A percentile compares a stretch with the other conserved stretches of the same genome.
Conservation (phyloP, 2,113 vertebrate genomes). For the Circaetus cinerascens region DNA sequence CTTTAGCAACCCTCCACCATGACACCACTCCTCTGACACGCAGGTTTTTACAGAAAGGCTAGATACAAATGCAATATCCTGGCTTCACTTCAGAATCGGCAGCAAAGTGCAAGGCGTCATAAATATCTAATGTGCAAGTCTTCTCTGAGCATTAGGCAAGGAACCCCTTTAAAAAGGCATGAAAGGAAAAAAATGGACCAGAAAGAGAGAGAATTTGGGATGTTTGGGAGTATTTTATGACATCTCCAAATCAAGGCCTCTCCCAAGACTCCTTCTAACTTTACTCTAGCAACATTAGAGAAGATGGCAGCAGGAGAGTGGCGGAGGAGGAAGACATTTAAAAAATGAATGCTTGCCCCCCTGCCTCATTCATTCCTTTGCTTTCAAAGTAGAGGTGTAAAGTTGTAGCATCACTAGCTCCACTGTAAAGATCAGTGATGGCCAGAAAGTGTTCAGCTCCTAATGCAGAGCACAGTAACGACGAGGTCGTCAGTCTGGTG, state of each 20-base stretch:
- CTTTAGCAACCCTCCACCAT: not conserved
- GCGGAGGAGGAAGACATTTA: not conserved
- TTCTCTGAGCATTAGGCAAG: not conserved
- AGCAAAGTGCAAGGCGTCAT: not conserved
- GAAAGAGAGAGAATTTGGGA: not conserved
- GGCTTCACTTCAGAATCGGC: not conserved
- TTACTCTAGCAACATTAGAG: not conserved
- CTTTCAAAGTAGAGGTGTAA: not conserved
- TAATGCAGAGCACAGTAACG: not conserved
- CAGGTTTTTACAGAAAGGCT: not conserved
- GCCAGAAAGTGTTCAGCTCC: not conserved
- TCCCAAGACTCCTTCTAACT: not conserved
- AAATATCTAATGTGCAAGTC: not conserved
- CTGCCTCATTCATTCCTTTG: not conserved
- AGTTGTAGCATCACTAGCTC: not conserved
- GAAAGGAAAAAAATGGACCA: not conserved
- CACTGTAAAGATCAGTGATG: not conserved
- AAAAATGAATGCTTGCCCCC: not conserved
- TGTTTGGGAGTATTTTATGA: not conserved
- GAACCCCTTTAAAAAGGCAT: not conserved
- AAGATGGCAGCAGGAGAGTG: not conserved
- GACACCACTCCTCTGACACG: not conserved
- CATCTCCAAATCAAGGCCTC: not conserved
- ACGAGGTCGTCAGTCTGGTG: rapidly evolving
- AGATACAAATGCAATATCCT: not conserved